A percentile compares a stretch with the other conserved stretches of the same genome.
These are phyloP conservation scores for Xiphophorus couchianus DNA, from an alignment of 2,113 vertebrate genomes.

Conservation along the genomic window DNA sequence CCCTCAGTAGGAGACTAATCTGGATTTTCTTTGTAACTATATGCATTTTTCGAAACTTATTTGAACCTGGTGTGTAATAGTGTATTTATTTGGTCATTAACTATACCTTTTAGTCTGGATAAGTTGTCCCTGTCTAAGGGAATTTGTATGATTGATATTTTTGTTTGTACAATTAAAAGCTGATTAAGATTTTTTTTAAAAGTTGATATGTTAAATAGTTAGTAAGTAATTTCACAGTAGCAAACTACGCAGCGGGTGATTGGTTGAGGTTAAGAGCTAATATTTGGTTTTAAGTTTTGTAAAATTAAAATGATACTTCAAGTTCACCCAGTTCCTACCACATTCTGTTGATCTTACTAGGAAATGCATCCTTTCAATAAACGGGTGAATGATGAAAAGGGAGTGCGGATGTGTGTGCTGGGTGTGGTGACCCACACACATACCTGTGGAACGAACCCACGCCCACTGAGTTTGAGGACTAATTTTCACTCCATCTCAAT, in stretches of 20 bases:
- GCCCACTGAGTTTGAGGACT: constrained; percentile 23
- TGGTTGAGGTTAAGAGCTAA: neutral
- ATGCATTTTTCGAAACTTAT: neutral
- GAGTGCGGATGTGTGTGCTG: constrained; percentile 57
- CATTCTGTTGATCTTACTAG: constrained; percentile 29
- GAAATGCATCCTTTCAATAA: neutral
- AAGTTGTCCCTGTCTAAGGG: neutral
- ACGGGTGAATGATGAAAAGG: neutral
- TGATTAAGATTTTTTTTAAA: neutral
- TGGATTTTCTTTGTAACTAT: neutral
- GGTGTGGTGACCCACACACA: constrained; percentile 61
- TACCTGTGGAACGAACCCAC: constrained; percentile 34
- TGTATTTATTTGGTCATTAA: neutral
- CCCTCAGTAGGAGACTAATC: neutral
- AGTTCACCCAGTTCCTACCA: constrained; percentile 2
- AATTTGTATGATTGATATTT: neutral
- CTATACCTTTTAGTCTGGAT: neutral
- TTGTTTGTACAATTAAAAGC: neutral
- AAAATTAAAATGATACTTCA: constrained; percentile 10
- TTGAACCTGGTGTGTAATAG: neutral
- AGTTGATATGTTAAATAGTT: neutral
- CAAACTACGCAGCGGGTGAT: neutral
- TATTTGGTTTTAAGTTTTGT: neutral
- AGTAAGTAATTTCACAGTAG: constrained; percentile 10
- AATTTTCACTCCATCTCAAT: constrained; percentile 30